Evolutionary conservation across 2,888 invertebrate species (phyloP).

Genomic region (Strigamia maritima): DNA sequence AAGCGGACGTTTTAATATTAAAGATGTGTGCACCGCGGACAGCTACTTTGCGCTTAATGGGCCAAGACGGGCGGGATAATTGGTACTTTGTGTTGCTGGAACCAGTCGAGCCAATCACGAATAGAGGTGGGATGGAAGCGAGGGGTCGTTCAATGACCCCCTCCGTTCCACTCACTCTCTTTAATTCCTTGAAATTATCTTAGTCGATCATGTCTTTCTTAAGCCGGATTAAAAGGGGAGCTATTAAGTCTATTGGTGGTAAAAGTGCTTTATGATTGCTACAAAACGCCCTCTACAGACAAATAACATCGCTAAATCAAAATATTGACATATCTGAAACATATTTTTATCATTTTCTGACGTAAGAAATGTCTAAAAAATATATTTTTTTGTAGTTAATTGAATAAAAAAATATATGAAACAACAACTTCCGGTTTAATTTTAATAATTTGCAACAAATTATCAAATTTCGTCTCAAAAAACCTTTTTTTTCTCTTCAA

Average conservation of each 20-base stretch:
- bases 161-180: not conserved
- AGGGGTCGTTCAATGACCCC: not conserved
- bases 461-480: no score
- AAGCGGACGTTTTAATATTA: not conserved
- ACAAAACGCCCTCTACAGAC: not conserved
- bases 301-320: no score
- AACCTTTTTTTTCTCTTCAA: no score
- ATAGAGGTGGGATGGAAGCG: not conserved
- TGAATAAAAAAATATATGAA: no score
- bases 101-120: conserved; percentile 1
- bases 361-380: no score
- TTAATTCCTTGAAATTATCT: conserved; percentile 15
- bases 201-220: conserved; percentile 15
- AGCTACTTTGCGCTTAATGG: not conserved
- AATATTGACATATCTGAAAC: no score
- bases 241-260: conserved; percentile 10
- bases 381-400: no score
- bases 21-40: not conserved
- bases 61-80: not conserved
- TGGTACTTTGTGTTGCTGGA: not conserved
- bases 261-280: not conserved
- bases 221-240: not conserved
- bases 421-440: no score
- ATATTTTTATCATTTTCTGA: no score
- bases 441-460: no score